Conservation (phyloP, 1,140 invertebrate genomes). For the Drosophila elegans region DNA sequence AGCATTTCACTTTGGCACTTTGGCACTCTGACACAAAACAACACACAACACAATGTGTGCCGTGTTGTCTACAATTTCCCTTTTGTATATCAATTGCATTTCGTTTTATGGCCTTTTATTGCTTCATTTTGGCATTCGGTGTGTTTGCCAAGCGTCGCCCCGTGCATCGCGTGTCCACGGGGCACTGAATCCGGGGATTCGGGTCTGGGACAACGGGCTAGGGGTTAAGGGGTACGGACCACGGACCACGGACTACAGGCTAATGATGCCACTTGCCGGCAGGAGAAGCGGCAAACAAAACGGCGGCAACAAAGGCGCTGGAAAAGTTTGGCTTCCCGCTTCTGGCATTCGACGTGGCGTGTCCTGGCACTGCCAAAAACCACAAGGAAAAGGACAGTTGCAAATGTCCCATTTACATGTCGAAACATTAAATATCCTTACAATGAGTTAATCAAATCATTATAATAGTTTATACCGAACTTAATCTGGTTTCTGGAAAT, state of each 20-base stretch:
- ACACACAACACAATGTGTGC: conserved; percentile 28
- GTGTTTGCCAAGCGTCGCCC: conserved; percentile 13
- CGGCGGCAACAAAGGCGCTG: conserved; percentile 21
- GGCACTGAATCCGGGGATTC: conserved; percentile 8
- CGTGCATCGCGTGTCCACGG: conserved; percentile 32
- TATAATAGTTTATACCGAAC: too few relatives aligned
- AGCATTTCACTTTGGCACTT: conserved; percentile 34
- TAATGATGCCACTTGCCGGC: conserved; percentile 63
- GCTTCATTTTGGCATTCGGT: conserved; percentile 53
- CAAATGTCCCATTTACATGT: background rate
- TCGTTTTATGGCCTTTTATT: conserved; percentile 59
- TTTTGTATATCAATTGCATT: conserved; percentile 81
- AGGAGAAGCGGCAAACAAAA: conserved; percentile 36
- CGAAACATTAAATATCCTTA: background rate
- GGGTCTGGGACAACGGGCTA: conserved; percentile 7
- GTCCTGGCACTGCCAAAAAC: conserved; percentile 76
- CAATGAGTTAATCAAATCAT: too few relatives aligned
- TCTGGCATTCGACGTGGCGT: conserved; percentile 59
- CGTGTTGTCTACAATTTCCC: conserved; percentile 63
- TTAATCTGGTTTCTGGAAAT: too few relatives aligned
- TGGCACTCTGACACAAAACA: conserved; percentile 22
- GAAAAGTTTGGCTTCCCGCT: conserved; percentile 55
- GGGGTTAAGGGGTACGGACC: conserved; percentile 1
- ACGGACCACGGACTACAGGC: conserved; percentile 20
- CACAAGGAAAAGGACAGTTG: conserved; percentile 39